phyloP scores from a whole-genome alignment of 1,140 invertebrate species.

The Dinothrombium tinctorium region DNA sequence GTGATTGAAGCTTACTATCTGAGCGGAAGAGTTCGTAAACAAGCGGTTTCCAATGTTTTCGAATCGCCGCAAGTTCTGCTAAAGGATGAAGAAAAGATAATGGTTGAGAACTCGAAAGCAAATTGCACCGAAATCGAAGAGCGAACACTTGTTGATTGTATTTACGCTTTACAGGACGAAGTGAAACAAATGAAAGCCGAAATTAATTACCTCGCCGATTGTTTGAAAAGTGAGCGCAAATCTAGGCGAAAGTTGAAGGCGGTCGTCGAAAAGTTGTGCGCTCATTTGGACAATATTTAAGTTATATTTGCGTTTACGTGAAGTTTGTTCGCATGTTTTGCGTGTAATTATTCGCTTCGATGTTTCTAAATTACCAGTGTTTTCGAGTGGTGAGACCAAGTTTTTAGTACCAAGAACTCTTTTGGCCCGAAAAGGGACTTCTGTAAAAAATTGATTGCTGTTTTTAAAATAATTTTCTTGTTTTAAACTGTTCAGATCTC shows the following conservation, averaged over 20 bases:
- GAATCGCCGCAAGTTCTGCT: background rate
- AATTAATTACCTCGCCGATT: background rate
- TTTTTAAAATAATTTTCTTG: too few relatives aligned
- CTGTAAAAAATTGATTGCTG: too few relatives aligned
- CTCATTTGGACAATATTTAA: too few relatives aligned
- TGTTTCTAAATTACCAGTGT: too few relatives aligned
- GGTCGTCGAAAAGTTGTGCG: too few relatives aligned
- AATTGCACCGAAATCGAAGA: background rate
- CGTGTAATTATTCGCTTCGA: too few relatives aligned
- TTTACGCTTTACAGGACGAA: background rate
- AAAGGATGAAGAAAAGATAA: background rate
- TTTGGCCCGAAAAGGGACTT: too few relatives aligned
- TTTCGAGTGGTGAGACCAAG: too few relatives aligned
- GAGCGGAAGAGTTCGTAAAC: background rate
- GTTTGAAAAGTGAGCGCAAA: background rate
- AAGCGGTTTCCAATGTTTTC: background rate
- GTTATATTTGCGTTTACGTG: too few relatives aligned
- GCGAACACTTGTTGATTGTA: background rate
- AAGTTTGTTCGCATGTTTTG: too few relatives aligned
- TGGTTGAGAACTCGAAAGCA: background rate
- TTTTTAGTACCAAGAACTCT: too few relatives aligned
- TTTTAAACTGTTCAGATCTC: too few relatives aligned
- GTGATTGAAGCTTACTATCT: constrained; percentile 4
- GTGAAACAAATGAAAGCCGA: background rate
- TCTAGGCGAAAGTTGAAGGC: background rate